A percentile compares a stretch with the other conserved stretches of the same genome.
These are phyloP conservation scores for Tetrao urogallus DNA, from an alignment of 2,113 vertebrate genomes.

Conservation along the genomic window DNA sequence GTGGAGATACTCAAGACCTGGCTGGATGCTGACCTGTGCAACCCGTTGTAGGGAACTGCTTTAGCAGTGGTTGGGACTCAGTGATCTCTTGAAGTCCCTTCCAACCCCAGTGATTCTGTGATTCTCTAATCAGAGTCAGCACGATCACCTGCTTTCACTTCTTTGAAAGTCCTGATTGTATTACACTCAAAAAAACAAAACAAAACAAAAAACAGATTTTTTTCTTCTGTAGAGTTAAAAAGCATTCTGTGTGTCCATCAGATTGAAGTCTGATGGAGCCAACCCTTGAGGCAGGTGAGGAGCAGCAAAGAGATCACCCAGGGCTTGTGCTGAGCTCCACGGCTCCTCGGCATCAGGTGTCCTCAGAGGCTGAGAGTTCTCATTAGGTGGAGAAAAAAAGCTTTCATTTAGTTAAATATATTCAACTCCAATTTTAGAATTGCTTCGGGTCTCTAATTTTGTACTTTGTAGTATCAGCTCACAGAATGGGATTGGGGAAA, in stretches of 20 bases:
- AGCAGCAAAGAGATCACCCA: conserved; percentile 46
- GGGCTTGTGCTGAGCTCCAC: conserved; percentile 39
- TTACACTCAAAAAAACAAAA: not conserved
- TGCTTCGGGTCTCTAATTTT: conserved; percentile 13
- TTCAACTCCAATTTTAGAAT: not conserved
- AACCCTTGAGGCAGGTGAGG: conserved; percentile 56
- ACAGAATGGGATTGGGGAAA: not conserved
- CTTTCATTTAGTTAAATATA: conserved; percentile 4
- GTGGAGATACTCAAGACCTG: too few species aligned
- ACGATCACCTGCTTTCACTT: not conserved
- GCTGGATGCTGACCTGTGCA: too few species aligned
- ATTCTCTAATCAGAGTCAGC: not conserved
- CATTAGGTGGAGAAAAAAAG: not conserved
- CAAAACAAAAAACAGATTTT: not conserved
- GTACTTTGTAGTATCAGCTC: not conserved
- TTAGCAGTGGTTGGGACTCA: too few species aligned
- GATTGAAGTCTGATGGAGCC: conserved; percentile 61
- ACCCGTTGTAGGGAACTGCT: too few species aligned
- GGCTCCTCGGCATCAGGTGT: not conserved
- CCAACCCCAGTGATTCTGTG: too few species aligned
- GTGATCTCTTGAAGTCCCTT: too few species aligned
- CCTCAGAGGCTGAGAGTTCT: not conserved
- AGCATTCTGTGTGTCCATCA: conserved; percentile 9
- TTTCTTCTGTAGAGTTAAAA: not conserved
- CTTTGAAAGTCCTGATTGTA: conserved; percentile 23